A percentile compares a stretch with the other conserved stretches of the same genome.
These are phyloP conservation scores for Lagopus muta DNA, from an alignment of 2,113 vertebrate species.

Conservation along the genomic window DNA sequence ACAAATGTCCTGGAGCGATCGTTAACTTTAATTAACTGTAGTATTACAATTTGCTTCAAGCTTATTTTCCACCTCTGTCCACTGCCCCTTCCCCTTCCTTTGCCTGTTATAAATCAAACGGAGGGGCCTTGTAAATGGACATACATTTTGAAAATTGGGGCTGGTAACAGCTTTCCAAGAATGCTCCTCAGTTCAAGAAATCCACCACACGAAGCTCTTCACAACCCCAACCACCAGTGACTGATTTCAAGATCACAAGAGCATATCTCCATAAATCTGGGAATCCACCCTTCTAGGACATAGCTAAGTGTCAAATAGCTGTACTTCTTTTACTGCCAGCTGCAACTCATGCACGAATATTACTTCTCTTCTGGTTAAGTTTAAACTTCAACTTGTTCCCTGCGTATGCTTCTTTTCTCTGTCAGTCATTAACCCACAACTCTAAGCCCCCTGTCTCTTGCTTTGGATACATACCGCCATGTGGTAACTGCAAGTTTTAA, in stretches of 20 bases:
- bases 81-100: slow-evolving; percentile 31
- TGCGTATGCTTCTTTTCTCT: not conserved
- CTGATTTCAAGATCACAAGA: slow-evolving; percentile 4
- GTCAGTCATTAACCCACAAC: not conserved
- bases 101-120: slow-evolving; percentile 14
- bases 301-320: not conserved
- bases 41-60: slow-evolving; percentile 72
- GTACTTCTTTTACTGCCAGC: not conserved
- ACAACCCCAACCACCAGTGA: not conserved
- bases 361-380: not conserved
- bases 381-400: slow-evolving; percentile 33
- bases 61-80: slow-evolving; percentile 56
- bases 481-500: not conserved
- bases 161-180: slow-evolving; percentile 1
- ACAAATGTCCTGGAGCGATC: slow-evolving; percentile 68
- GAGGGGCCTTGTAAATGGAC: not conserved
- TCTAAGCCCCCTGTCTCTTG: not conserved
- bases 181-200: slow-evolving; percentile 7
- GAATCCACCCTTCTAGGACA: not conserved
- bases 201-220: not conserved
- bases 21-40: slow-evolving; percentile 81
- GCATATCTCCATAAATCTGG: not conserved
- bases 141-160: not conserved
- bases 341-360: slow-evolving; percentile 17
- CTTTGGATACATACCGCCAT: not conserved